Base-by-base conservation (phyloP, 2,113 vertebrate genomes). In the Todiramphus chloris region DNA sequence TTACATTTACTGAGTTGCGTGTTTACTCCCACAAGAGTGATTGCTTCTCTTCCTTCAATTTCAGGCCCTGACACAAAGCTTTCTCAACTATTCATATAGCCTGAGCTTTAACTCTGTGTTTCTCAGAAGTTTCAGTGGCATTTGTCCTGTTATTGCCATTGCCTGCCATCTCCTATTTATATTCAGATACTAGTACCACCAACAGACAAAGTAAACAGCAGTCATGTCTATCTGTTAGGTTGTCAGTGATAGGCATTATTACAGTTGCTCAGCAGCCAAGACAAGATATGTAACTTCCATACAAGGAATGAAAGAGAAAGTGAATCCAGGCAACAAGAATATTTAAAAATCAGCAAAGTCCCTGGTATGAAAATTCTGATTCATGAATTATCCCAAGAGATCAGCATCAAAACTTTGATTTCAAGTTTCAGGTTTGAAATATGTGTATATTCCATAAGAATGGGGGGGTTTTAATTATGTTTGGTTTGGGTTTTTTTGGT, bases 261-360 rank as follows among this genome's bases (percentile, higher is more conserved):
- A 50, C 6, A 35, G 92, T 83, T 93, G 79, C 79, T 83, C 89
- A 95, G 76, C 86, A 94, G 83, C 79, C 68, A 88, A 69, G 41
- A 58, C 68, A 80, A 93, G 85, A 62, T 73, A 58, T 4, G 5
- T 56, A 83, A 86, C 50, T 89, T 95, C 80, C 73, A 81, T 25
- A 28, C 16, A 39, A 16, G 16, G 68, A 83, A 90, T 76, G 41
- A 90, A 90, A 85, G 46, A 85, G 35, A 93, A 92, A 87, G 23
- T 24, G 93, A 68, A 82, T 66, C 51, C 66, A 64, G n/a, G 37
- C 15, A 84, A 37, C 44, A 56, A 74, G 43, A 90, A 90, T 92
- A 83, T 76, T 85, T 83, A 86, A 46, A 83, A 83, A 84, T 39
- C 50, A 55, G 39, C 17, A 66, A 79, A 66, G 41, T 55, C 4